Evolutionary conservation across 1,140 invertebrate genomes (phyloP), one percentile per base, ranked within the genome.

Genomic region (Caerostris darwini): DNA sequence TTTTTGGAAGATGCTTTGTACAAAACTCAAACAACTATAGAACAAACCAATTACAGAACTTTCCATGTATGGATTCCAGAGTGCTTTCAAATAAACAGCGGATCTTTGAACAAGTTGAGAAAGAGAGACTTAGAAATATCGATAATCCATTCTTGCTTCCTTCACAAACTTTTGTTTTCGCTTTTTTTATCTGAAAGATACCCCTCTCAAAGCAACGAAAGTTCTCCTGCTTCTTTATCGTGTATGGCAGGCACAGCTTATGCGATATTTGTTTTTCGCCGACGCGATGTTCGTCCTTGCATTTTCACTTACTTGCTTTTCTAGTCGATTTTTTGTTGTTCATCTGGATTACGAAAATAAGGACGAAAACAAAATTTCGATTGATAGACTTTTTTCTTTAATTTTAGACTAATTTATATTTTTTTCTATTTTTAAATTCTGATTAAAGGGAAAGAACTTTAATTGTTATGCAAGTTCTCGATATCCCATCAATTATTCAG

Each of bases 71-170:
- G 71, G 71, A 77, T 77, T 10, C 10, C 12, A 34, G 34, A 77
- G 53, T 12, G 71, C 50, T 19, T 50, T 77, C 71, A 77, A 77
- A 77, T 77, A 19, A 77, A 50, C 19, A 50, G 12, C 6, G 7
- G 71, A 53, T 77, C 34, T 77, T 77, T 77, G 71, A 77, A 77
- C 71, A 50, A 77, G 71, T 77, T 77, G 71, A 50, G 53, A 34
- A n/a, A 12, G 17, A 10, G 61, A 64, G 61, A 64, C 61, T 64
- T 64, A 64, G 71, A 53, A 8, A 12, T 77, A 77, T 77, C 71
- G 71, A 34, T 77, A 77, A 77, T 77, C 71, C 71, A 77, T 77
- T 77, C 34, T 53, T 7, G 71, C 71, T 77, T 77, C 34, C 34
- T 34, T 34, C 34, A 2, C 0, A 77, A 77, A 34, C 17, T 17